phyloP scores from a whole-genome alignment of 1,140 invertebrate species.

The Diuraphis noxia region DNA sequence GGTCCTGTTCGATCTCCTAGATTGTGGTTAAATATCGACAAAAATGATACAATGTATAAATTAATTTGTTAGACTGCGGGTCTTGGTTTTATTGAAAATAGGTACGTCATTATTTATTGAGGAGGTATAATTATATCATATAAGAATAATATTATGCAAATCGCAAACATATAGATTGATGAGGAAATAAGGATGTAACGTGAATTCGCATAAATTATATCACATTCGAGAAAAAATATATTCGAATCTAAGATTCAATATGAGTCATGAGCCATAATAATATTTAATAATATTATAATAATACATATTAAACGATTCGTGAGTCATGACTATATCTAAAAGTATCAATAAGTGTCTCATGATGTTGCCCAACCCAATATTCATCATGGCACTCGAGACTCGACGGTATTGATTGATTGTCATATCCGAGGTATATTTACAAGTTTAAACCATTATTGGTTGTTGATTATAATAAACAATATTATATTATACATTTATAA shows the following conservation, averaged over 20 bases:
- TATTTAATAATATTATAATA: background rate
- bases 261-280: background rate
- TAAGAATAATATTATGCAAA: background rate
- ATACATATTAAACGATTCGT: background rate
- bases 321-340: background rate
- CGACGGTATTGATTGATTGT: background rate
- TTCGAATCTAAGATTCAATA: background rate
- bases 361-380: background rate
- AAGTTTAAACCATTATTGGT: background rate
- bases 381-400: background rate
- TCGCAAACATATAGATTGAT: too few species aligned
- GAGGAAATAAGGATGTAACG: background rate
- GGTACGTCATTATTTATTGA: too few species aligned
- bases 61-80: background rate
- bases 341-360: background rate
- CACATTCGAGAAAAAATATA: background rate
- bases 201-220: background rate
- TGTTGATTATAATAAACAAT: background rate
- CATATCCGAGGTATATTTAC: background rate
- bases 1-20: conserved; percentile 94
- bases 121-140: background rate
- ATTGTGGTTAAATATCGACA: background rate
- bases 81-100: background rate
- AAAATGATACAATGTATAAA: background rate
- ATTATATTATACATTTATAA: background rate